Percentiles rank a stretch among this genome's conserved stretches.
Conservation (phyloP, 2,888 invertebrate species). For the Hydrotaea diabolus region DNA sequence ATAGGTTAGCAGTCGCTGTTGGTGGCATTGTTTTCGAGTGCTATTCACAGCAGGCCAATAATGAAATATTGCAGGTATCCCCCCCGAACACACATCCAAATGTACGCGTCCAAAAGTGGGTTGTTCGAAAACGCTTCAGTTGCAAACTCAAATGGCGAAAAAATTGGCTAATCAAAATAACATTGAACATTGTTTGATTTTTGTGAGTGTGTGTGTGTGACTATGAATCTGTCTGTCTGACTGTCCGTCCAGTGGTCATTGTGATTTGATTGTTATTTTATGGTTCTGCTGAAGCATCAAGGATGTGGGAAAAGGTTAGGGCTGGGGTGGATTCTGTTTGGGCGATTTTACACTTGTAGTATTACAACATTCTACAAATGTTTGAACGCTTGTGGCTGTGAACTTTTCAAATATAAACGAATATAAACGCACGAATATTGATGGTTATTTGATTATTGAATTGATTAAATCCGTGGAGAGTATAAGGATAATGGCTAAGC, state of each 20-base stretch:
- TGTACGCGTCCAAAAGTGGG: neutral
- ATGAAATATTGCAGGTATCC: conserved; percentile 28
- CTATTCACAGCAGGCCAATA: neutral
- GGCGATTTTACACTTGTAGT: neutral
- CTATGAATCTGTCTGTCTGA: neutral
- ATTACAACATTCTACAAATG: neutral
- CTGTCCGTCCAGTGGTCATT: neutral
- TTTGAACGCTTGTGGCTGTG: neutral
- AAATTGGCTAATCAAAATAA: conserved; percentile 42
- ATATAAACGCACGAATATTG: neutral
- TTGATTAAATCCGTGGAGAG: neutral
- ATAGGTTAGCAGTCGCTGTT: conserved; percentile 8
- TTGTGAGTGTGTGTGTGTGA: neutral
- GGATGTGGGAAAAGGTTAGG: neutral
- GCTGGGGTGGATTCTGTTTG: neutral
- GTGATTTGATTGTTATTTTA: conserved; percentile 16
- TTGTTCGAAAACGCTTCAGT: conserved; percentile 5
- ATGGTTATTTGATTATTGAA: neutral
- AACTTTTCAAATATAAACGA: neutral
- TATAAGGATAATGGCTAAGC: neutral
- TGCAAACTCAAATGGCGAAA: conserved; percentile 27
- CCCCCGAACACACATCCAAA: neutral
- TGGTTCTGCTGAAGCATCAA: neutral
- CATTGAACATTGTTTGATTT: conserved; percentile 27
- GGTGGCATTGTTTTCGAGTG: conserved; percentile 17